These are phyloP conservation scores for Phrynocephalus versicolor DNA, from an alignment of 2,113 vertebrate genomes.

Conservation along the genomic window DNA sequence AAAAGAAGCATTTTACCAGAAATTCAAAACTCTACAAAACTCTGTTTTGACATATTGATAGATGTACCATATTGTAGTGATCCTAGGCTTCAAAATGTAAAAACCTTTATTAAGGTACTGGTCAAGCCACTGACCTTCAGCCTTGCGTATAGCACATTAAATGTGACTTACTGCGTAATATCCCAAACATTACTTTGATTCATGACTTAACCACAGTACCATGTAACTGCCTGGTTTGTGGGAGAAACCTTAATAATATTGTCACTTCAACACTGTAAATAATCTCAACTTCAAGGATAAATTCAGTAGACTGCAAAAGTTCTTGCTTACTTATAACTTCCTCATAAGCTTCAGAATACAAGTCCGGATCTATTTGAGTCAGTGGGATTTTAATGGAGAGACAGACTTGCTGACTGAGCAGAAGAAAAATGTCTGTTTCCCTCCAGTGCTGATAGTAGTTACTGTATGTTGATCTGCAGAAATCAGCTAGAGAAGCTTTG, in stretches of 20 bases:
- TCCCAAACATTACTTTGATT: constrained; percentile 9
- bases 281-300: constrained; percentile 24
- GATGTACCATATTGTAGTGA: not conserved
- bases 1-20: too few relatives aligned
- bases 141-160: constrained; percentile 18
- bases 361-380: not conserved
- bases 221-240: constrained; percentile 12
- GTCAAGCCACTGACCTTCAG: constrained; percentile 59
- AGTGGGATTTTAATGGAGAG: not conserved
- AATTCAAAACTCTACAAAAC: not conserved
- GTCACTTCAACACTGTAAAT: constrained; percentile 13
- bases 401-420: not conserved
- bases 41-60: not conserved
- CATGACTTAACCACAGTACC: not conserved
- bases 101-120: constrained; percentile 46
- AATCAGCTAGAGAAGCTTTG: not conserved
- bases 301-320: not conserved
- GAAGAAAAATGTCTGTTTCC: not conserved
- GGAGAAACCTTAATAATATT: constrained; percentile 18
- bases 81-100: constrained; percentile 48
- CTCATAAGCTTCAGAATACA: not conserved
- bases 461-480: not conserved
- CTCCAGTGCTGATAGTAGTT: not conserved
- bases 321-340: not conserved
- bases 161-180: constrained; percentile 20